Evolutionary conservation across 2,888 invertebrate species (phyloP).

Genomic region (Ephialtes manifestator): DNA sequence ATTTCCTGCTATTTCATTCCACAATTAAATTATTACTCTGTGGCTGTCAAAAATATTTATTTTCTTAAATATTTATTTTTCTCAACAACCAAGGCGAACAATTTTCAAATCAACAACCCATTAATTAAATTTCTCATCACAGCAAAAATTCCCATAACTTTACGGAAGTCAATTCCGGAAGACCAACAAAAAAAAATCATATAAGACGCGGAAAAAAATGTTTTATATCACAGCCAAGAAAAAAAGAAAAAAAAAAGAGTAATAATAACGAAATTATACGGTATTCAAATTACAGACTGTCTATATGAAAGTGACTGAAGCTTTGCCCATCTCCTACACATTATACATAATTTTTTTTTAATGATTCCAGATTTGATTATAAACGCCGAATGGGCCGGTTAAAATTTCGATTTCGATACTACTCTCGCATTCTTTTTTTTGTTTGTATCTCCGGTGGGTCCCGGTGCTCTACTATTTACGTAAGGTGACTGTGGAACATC

Average conservation of each 20-base stretch:
- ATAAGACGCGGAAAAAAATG: background rate
- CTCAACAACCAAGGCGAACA: too few relatives aligned
- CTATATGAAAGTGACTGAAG: background rate
- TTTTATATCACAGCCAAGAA: too few relatives aligned
- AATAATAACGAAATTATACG: background rate
- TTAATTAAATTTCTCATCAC: too few relatives aligned
- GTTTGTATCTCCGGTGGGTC: background rate
- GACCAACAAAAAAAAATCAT: background rate
- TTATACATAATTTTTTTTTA: background rate
- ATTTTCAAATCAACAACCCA: too few relatives aligned
- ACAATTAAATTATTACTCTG: too few relatives aligned
- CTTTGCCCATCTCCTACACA: background rate
- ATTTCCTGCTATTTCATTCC: too few relatives aligned
- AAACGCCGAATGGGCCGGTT: background rate
- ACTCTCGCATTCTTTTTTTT: slow-evolving; percentile 2
- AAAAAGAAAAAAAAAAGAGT: too few relatives aligned
- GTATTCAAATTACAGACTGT: background rate
- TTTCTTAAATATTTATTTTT: too few relatives aligned
- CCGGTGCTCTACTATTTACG: slow-evolving; percentile 76
- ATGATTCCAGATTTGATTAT: background rate
- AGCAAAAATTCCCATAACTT: too few relatives aligned
- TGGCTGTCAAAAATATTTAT: too few relatives aligned
- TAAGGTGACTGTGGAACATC: slow-evolving; percentile 80
- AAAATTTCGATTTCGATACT: slow-evolving; percentile 33
- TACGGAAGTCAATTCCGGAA: too few relatives aligned